Evolutionary conservation across 1,140 invertebrate genomes (phyloP).

Genomic region (Scaptomyza hsui): DNA sequence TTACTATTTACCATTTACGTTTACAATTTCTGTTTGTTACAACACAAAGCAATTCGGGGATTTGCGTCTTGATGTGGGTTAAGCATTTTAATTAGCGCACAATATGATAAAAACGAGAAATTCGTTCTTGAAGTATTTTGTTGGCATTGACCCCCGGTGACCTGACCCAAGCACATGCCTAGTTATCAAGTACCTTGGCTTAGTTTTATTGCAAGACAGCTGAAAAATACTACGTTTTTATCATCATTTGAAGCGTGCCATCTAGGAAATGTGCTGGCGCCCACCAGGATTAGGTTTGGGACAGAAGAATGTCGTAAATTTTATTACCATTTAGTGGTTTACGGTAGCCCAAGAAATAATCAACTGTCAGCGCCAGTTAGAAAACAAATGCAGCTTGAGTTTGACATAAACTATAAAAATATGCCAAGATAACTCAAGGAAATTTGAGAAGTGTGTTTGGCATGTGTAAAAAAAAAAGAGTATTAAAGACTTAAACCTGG

Average conservation of each 20-base stretch:
- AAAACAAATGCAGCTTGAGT: conserved; percentile 51
- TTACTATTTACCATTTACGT: conserved; percentile 55
- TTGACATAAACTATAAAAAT: conserved; percentile 7
- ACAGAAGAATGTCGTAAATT: conserved; percentile 35
- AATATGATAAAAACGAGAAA: conserved; percentile 42
- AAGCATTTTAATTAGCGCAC: conserved; percentile 82
- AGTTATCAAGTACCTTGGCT: conserved; percentile 23
- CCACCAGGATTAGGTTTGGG: conserved; percentile 46
- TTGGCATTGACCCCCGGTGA: conserved; percentile 34
- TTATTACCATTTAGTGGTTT: conserved; percentile 47
- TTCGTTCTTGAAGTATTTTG: conserved; percentile 19
- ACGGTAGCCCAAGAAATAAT: conserved; percentile 50
- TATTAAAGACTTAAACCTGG: background rate
- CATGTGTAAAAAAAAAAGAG: background rate
- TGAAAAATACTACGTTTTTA: conserved; percentile 51
- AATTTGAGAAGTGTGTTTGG: conserved; percentile 13
- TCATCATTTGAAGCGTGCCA: conserved; percentile 68
- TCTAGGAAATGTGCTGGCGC: conserved; percentile 13
- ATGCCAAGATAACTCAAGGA: conserved; percentile 1
- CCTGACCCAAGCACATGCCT: background rate
- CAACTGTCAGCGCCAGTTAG: conserved; percentile 30
- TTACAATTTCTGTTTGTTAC: conserved; percentile 37
- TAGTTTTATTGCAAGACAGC: conserved; percentile 41
- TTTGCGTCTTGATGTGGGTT: conserved; percentile 75
- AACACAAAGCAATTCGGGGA: conserved; percentile 35